Percentiles rank a stretch among this genome's conserved stretches.
Evolutionary conservation across 2,797 vertebrate species (phyloP).

Genomic region (Hippopotamyrus pictus): DNA sequence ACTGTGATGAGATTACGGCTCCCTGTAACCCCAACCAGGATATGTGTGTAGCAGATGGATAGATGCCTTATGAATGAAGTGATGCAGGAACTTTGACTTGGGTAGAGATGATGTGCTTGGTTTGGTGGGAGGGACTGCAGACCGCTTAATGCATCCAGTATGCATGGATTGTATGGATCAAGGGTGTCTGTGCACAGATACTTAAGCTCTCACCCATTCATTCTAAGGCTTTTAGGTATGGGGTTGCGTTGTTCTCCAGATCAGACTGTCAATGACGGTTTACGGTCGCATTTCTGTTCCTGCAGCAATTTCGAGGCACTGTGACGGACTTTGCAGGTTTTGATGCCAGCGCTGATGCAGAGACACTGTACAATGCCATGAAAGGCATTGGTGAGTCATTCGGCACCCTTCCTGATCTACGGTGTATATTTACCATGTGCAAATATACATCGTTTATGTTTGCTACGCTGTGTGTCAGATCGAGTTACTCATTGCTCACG

Average conservation of each 20-base stretch:
- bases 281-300: neutral
- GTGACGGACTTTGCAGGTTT: slow-evolving; percentile 72
- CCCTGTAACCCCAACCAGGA: neutral
- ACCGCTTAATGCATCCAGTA: neutral
- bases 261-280: neutral
- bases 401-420: neutral
- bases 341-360: slow-evolving; percentile 74
- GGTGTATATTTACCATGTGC: neutral
- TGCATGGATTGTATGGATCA: neutral
- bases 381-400: slow-evolving; percentile 82
- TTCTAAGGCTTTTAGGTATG: neutral
- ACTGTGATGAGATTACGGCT: neutral
- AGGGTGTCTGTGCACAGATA: neutral
- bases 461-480: neutral
- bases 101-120: neutral
- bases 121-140: neutral
- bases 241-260: neutral
- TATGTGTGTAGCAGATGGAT: neutral
- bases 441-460: neutral
- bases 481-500: neutral
- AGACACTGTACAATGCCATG: slow-evolving; percentile 87
- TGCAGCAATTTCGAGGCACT: slow-evolving; percentile 80
- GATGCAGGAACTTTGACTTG: neutral
- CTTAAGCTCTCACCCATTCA: neutral
- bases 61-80: neutral